Percentiles rank a stretch among this genome's conserved stretches.
Conservation (phyloP, 2,888 invertebrate species). For the Tholera decimalis region DNA sequence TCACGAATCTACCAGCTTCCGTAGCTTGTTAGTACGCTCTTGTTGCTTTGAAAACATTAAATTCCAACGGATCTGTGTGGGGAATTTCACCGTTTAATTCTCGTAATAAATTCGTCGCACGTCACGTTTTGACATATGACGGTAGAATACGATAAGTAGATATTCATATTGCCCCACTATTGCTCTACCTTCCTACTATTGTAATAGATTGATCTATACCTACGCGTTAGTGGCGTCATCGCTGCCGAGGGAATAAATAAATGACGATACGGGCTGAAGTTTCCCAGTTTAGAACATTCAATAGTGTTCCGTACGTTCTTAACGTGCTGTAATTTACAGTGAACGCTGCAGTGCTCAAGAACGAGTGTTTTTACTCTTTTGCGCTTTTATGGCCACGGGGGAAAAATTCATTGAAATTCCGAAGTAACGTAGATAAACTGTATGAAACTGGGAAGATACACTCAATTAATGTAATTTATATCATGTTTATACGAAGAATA, state of each 20-base stretch:
- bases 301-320: conserved; percentile 56
- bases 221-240: conserved; percentile 10
- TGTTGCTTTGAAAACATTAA: conserved; percentile 74
- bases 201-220: conserved; percentile 11
- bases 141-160: conserved; percentile 55
- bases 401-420: conserved; percentile 63
- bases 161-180: conserved; percentile 25
- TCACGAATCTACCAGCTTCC: conserved; percentile 73
- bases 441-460: conserved; percentile 54
- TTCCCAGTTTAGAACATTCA: conserved; percentile 47
- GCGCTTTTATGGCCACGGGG: conserved; percentile 62
- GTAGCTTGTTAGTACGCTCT: conserved; percentile 75
- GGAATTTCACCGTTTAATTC: conserved; percentile 63
- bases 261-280: conserved; percentile 30
- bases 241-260: conserved; percentile 24
- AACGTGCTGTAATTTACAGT: conserved; percentile 60
- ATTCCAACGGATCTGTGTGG: conserved; percentile 64
- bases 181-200: neutral
- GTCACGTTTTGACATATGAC: conserved; percentile 69
- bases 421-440: conserved; percentile 57
- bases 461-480: conserved; percentile 56
- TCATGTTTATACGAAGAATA: conserved; percentile 41
- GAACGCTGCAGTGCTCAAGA: conserved; percentile 61
- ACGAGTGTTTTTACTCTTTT: conserved; percentile 58
- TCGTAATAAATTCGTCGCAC: conserved; percentile 68